Evolutionary conservation across 2,888 invertebrate species (phyloP).

Genomic region (Acanthosepion pharaonis): DNA sequence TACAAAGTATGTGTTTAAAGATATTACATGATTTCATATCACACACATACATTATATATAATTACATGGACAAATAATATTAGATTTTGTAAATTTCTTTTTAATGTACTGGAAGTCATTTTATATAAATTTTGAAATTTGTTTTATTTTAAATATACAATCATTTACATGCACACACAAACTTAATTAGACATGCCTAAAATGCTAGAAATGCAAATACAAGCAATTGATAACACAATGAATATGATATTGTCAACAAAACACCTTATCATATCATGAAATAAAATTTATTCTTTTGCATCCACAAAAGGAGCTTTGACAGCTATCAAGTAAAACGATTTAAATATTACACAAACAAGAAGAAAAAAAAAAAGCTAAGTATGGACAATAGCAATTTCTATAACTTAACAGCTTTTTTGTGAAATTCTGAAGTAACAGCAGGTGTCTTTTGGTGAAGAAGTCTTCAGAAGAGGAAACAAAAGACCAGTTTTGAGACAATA

Average conservation of each 20-base stretch:
- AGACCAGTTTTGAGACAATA: not conserved
- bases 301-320: not conserved
- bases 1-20: too few species aligned
- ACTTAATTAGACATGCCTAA: not conserved
- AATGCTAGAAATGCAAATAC: not conserved
- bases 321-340: not conserved
- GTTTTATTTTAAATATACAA: not conserved
- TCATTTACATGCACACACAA: not conserved
- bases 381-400: not conserved
- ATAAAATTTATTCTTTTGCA: not conserved
- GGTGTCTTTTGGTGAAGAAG: not conserved
- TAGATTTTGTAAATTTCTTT: not conserved
- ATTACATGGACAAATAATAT: not conserved
- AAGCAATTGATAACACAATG: not conserved
- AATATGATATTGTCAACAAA: not conserved
- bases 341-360: not conserved
- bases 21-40: too few species aligned
- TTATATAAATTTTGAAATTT: too few species aligned
- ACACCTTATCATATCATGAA: not conserved
- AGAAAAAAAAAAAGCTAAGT: not conserved
- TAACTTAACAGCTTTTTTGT: constrained; percentile 21
- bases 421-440: not conserved
- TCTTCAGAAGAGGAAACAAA: not conserved
- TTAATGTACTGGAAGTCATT: not conserved
- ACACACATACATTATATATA: not conserved